Percentiles rank a stretch among this genome's conserved stretches.
Evolutionary conservation across 2,113 vertebrate species (phyloP).

Genomic region (Eudorcas thomsonii): DNA sequence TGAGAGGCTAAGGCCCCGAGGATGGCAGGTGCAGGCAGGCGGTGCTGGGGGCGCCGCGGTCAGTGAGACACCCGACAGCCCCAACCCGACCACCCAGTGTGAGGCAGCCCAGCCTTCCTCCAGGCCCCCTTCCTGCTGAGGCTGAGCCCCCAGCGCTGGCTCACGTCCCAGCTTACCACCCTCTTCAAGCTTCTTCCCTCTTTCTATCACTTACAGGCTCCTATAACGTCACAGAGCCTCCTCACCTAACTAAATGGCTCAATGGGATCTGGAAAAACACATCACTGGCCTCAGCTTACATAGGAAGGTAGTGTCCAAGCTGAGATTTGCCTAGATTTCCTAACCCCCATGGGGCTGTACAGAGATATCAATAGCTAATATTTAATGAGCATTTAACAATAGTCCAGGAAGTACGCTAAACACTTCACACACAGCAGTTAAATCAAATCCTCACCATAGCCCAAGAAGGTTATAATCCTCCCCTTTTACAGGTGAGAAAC

Average conservation of each 20-base stretch:
- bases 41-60: rapidly evolving
- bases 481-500: not conserved
- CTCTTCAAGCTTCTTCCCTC: not conserved
- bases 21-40: not conserved
- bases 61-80: not conserved
- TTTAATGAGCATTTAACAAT: not conserved
- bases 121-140: not conserved
- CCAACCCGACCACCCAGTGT: not conserved
- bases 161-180: not conserved
- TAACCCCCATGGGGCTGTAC: not conserved
- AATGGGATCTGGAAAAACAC: not conserved
- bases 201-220: not conserved
- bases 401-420: not conserved
- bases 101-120: not conserved
- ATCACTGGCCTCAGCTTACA: not conserved
- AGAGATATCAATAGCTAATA: not conserved
- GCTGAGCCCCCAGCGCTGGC: not conserved
- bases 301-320: not conserved
- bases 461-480: not conserved
- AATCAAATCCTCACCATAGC: not conserved
- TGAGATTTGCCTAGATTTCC: not conserved
- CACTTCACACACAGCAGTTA: not conserved
- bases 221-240: not conserved
- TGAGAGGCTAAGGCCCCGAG: not conserved
- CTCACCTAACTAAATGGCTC: not conserved